Percentiles rank a stretch among this genome's conserved stretches.
These are phyloP conservation scores for Athetis lepigone DNA, from an alignment of 2,888 invertebrate genomes.

Conservation along the genomic window DNA sequence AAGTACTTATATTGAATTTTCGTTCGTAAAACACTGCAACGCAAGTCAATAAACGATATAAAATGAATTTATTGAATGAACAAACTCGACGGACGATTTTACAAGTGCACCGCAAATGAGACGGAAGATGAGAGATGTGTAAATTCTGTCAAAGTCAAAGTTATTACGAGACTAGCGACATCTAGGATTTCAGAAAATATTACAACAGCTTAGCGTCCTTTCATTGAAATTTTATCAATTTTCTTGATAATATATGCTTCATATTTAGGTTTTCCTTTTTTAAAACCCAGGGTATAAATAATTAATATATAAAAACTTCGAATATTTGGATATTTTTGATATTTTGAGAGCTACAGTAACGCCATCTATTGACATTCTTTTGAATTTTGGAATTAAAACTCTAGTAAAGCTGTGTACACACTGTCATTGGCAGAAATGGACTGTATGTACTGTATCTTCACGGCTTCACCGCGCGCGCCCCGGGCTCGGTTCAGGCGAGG, in stretches of 20 bases:
- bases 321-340: neutral
- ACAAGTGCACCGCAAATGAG: conserved; percentile 40
- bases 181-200: conserved; percentile 40
- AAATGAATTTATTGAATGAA: conserved; percentile 38
- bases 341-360: conserved; percentile 10
- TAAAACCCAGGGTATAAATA: conserved; percentile 1
- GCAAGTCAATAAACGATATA: conserved; percentile 45
- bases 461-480: conserved; percentile 23
- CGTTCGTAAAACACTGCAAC: conserved; percentile 49
- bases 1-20: conserved; percentile 39
- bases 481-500: conserved; percentile 8
- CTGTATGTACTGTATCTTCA: neutral
- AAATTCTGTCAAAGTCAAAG: conserved; percentile 68
- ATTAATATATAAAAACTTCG: rapidly evolving
- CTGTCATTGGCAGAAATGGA: conserved; percentile 6
- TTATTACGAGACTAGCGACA: conserved; percentile 50
- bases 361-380: conserved; percentile 55
- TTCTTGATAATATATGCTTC: neutral
- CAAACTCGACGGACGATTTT: conserved; percentile 43
- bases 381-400: conserved; percentile 4
- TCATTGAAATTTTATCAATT: neutral
- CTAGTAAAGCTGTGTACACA: conserved; percentile 49
- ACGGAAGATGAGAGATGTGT: conserved; percentile 21
- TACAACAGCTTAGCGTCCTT: neutral
- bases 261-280: neutral